Conservation (phyloP, 2,797 vertebrate genomes). For the Hippopotamyrus pictus region DNA sequence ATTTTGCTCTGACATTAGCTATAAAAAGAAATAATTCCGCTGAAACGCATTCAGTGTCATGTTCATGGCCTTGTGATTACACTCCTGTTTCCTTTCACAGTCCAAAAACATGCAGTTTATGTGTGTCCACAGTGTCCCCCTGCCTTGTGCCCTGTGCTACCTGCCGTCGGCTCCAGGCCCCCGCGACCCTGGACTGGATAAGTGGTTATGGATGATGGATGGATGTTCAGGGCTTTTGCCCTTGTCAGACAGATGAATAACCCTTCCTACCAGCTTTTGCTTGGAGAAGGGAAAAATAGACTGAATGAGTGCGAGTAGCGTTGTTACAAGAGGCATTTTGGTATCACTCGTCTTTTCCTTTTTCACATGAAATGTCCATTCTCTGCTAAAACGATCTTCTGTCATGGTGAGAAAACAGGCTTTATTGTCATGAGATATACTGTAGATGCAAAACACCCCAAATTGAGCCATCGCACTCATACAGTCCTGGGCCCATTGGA, state of each 20-base stretch:
- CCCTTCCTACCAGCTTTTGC: not conserved
- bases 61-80: not conserved
- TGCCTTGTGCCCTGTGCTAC: not conserved
- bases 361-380: not conserved
- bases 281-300: not conserved
- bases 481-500: not conserved
- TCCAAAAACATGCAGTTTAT: not conserved
- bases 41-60: not conserved
- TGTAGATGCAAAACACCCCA: not conserved
- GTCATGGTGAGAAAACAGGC: not conserved
- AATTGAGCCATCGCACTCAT: not conserved
- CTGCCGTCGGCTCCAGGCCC: not conserved
- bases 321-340: not conserved
- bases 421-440: not conserved
- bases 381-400: not conserved
- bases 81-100: not conserved
- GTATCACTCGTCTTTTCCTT: not conserved
- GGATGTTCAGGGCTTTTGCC: not conserved
- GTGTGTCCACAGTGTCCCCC: not conserved
- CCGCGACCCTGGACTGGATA: not conserved
- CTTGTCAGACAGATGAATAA: not conserved
- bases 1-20: not conserved
- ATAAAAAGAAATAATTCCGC: not conserved
- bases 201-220: not conserved
- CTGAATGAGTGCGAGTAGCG: not conserved